A percentile compares a stretch with the other conserved stretches of the same genome.
Evolutionary conservation across 2,888 invertebrate genomes (phyloP).

Genomic region (Argynnis bischoffii): DNA sequence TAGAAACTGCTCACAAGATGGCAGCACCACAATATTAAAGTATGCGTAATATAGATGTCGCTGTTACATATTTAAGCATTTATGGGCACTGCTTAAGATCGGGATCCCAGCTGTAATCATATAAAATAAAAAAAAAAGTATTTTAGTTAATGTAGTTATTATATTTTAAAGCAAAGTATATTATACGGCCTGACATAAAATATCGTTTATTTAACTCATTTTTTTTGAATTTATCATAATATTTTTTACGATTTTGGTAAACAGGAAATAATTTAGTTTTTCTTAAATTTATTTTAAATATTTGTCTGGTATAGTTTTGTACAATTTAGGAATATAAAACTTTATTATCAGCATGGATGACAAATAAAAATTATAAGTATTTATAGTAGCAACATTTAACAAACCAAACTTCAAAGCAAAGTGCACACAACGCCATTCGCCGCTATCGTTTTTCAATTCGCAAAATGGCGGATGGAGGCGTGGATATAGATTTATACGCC

Average conservation of each 20-base stretch:
- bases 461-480: conserved; percentile 95
- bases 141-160: not conserved
- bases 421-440: conserved; percentile 2
- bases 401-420: not conserved
- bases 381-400: conserved; percentile 9
- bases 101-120: too few relatives aligned
- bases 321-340: not conserved
- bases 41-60: conserved; percentile 47
- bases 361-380: too few relatives aligned
- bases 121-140: too few relatives aligned
- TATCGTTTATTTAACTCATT: too few relatives aligned
- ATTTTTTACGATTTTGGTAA: not conserved
- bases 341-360: too few relatives aligned
- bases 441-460: conserved; percentile 45
- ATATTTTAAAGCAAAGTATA: not conserved
- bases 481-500: conserved; percentile 98
- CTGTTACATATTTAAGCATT: not conserved
- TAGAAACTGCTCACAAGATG: conserved; percentile 49
- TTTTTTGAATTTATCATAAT: not conserved
- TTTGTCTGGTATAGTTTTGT: not conserved
- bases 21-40: conserved; percentile 46
- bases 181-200: too few relatives aligned
- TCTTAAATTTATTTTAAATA: not conserved
- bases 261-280: not conserved
- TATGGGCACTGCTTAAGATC: too few relatives aligned